phyloP scores from a whole-genome alignment of 2,797 vertebrate species.

The Ceyx erithaca region DNA sequence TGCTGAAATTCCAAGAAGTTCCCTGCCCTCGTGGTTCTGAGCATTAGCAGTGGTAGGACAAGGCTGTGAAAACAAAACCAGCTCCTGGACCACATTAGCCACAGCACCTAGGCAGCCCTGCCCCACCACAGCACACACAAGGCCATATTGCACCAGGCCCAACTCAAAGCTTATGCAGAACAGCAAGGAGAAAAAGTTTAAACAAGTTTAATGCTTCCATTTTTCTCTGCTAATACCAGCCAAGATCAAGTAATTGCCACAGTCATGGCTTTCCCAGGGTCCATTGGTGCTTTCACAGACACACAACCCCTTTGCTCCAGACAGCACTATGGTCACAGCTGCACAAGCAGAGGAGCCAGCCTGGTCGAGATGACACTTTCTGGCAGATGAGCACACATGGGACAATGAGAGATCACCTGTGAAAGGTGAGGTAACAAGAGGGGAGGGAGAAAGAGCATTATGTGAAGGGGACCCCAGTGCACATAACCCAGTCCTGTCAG shows the following conservation, averaged over 20 bases:
- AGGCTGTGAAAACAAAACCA: background rate
- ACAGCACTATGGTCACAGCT: background rate
- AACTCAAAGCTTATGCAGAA: background rate
- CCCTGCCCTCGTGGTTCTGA: background rate
- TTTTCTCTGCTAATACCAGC: background rate
- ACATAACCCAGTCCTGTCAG: background rate
- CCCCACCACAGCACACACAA: no score
- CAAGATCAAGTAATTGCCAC: background rate
- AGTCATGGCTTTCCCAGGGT: background rate
- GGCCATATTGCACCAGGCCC: background rate
- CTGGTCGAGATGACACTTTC: background rate
- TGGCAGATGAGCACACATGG: background rate
- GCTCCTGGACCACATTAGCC: accelerated
- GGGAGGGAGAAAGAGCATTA: background rate
- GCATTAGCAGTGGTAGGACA: background rate
- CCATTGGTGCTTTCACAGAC: background rate
- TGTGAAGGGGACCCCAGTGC: background rate
- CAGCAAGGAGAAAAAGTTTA: background rate
- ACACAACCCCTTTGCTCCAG: accelerated
- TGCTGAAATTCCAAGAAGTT: background rate
- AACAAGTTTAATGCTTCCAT: background rate
- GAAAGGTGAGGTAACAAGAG: background rate
- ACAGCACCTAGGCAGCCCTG: background rate
- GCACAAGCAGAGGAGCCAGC: background rate
- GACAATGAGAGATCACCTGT: background rate